Evolutionary conservation across 2,797 vertebrate species (phyloP).

Genomic region (Gymnoscopelus microlampas): DNA sequence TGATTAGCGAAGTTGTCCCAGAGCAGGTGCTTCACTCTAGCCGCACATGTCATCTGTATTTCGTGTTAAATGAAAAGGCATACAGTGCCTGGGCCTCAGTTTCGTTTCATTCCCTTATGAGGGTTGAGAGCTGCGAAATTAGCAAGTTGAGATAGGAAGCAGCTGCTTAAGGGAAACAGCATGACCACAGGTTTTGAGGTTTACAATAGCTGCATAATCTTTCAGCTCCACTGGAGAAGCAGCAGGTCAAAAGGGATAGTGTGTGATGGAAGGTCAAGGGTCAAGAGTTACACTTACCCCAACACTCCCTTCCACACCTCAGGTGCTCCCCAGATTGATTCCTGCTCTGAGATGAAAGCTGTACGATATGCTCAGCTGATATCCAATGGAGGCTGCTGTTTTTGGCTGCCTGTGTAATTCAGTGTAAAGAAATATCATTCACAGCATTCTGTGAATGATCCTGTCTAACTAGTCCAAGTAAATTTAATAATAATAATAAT

Average conservation of each 20-base stretch:
- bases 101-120: constrained; percentile 33
- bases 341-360: constrained; percentile 51
- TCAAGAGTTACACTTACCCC: constrained; percentile 67
- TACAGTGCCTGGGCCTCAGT: too few species aligned
- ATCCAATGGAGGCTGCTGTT: constrained; percentile 24
- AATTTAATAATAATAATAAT: too few species aligned
- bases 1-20: too few species aligned
- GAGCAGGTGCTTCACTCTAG: too few species aligned
- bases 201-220: constrained; percentile 51
- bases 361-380: constrained; percentile 51
- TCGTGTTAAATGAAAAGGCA: too few species aligned
- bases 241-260: constrained; percentile 42
- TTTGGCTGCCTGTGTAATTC: neutral
- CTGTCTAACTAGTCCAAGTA: too few species aligned
- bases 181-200: constrained; percentile 39
- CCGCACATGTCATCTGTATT: too few species aligned
- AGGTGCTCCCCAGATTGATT: constrained; percentile 56
- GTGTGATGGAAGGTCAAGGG: constrained; percentile 48
- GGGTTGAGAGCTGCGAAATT: constrained; percentile 52
- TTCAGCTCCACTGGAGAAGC: constrained; percentile 50
- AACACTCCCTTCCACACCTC: constrained; percentile 39
- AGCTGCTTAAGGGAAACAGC: constrained; percentile 61
- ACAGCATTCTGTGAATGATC: too few species aligned
- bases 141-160: constrained; percentile 58
- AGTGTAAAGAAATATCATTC: too few species aligned